Percentiles rank a stretch among this genome's conserved stretches.
phyloP scores from a whole-genome alignment of 2,113 vertebrate genomes.

The Stigmatopora nigra region DNA sequence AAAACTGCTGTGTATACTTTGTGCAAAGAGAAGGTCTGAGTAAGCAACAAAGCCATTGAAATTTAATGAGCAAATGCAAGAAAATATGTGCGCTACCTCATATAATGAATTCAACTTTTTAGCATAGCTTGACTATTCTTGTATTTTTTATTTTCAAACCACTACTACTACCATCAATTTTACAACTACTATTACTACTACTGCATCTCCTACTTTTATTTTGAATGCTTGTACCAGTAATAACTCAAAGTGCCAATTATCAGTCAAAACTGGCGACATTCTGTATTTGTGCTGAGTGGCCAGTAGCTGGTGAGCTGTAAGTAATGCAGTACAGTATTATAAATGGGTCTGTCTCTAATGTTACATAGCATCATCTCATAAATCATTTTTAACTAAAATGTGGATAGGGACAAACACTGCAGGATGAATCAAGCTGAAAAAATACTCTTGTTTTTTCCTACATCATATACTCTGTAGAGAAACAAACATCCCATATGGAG shows the following conservation, averaged over 20 bases:
- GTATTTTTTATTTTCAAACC: background rate
- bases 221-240: background rate
- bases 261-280: background rate
- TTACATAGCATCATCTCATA: background rate
- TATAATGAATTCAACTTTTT: background rate
- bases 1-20: conserved; percentile 1
- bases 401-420: background rate
- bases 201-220: background rate
- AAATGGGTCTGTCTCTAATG: background rate
- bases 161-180: background rate
- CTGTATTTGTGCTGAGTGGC: background rate
- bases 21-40: conserved; percentile 1
- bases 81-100: background rate
- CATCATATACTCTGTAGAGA: background rate
- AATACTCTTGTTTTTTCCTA: background rate
- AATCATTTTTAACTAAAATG: background rate
- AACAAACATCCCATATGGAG: background rate
- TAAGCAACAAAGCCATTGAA: background rate
- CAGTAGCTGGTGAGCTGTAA: background rate
- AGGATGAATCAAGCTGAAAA: background rate
- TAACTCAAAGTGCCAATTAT: background rate
- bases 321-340: background rate
- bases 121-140: background rate
- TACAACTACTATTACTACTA: background rate
- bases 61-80: conserved; percentile 3